A percentile compares a stretch with the other conserved stretches of the same genome.
phyloP scores from a whole-genome alignment of 2,888 invertebrate genomes.

The Nipponacmea schrenckii region DNA sequence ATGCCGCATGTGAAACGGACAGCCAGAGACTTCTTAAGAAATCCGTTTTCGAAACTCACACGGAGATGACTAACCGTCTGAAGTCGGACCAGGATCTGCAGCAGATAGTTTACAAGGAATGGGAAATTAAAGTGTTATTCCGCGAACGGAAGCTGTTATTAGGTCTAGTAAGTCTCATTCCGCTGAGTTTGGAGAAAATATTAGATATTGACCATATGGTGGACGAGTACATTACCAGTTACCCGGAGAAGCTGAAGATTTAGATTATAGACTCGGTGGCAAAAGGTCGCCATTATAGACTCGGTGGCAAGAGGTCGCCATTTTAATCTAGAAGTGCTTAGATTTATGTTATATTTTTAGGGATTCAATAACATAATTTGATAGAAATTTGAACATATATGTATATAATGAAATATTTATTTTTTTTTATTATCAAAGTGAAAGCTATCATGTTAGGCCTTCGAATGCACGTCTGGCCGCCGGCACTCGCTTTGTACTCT shows the following conservation, averaged over 20 bases:
- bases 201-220: constrained; percentile 50
- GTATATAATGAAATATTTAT: too few relatives aligned
- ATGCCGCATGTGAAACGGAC: constrained; percentile 48
- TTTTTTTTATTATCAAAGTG: too few relatives aligned
- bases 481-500: too few relatives aligned
- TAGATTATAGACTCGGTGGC: not conserved
- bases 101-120: constrained; percentile 40
- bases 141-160: constrained; percentile 50
- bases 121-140: constrained; percentile 42
- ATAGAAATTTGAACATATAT: too few relatives aligned
- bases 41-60: constrained; percentile 35
- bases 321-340: too few relatives aligned
- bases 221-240: constrained; percentile 54
- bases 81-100: constrained; percentile 40
- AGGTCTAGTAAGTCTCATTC: constrained; percentile 52
- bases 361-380: too few relatives aligned
- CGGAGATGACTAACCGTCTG: constrained; percentile 39
- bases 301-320: too few relatives aligned
- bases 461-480: too few relatives aligned
- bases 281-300: too few relatives aligned
- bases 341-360: too few relatives aligned
- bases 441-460: too few relatives aligned
- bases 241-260: constrained; percentile 24
- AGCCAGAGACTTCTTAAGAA: constrained; percentile 47
- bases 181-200: constrained; percentile 45